Conservation (phyloP, 2,888 invertebrate genomes). For the Macrophya alboannulata region DNA sequence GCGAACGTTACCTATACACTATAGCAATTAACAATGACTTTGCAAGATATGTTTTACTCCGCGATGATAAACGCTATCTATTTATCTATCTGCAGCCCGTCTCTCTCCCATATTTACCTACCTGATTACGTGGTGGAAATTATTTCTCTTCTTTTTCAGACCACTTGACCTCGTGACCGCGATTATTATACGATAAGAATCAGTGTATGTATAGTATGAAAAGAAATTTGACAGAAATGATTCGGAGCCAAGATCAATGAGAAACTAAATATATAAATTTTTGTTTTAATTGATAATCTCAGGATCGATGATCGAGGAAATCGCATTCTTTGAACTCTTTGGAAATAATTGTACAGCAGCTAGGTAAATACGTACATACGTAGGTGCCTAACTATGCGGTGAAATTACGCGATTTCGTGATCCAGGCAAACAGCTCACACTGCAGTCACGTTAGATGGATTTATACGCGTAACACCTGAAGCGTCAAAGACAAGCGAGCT, state of each 20-base stretch:
- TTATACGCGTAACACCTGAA: constrained; percentile 33
- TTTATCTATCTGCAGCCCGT: neutral
- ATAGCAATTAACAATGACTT: constrained; percentile 18
- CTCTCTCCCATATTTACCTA: constrained; percentile 10
- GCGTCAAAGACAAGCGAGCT: constrained; percentile 33
- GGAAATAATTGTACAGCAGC: neutral
- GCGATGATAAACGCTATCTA: constrained; percentile 9
- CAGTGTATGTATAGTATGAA: neutral
- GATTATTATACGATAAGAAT: constrained; percentile 14
- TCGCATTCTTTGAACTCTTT: too few relatives aligned
- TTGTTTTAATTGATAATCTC: too few relatives aligned
- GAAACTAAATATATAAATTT: neutral
- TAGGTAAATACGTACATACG: neutral
- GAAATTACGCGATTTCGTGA: constrained; percentile 19
- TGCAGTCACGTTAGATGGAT: constrained; percentile 15
- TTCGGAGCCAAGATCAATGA: neutral
- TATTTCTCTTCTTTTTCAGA: constrained; percentile 16
- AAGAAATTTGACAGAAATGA: neutral
- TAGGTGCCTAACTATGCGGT: too few relatives aligned
- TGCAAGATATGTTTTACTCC: constrained; percentile 24
- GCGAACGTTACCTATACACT: neutral
- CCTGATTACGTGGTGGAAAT: constrained; percentile 6
- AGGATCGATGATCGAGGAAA: too few relatives aligned
- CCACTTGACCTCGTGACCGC: constrained; percentile 21
- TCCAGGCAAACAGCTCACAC: constrained; percentile 1